These are phyloP conservation scores for Mercenaria mercenaria DNA, from an alignment of 1,140 invertebrate species.

Conservation along the genomic window DNA sequence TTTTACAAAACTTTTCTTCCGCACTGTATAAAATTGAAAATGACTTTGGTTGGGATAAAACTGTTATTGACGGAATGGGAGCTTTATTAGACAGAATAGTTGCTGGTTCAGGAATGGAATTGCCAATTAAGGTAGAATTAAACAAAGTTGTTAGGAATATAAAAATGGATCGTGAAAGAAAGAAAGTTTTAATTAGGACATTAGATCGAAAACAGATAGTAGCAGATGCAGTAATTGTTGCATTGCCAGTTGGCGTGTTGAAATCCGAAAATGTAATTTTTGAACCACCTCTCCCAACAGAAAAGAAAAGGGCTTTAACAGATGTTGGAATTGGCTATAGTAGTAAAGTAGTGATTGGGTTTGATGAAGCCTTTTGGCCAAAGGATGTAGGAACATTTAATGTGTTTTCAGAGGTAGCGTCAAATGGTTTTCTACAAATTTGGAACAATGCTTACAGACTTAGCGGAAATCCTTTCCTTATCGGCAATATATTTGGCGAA, in stretches of 20 bases:
- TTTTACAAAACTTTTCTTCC: constrained; percentile 69
- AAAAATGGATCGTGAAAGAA: constrained; percentile 69
- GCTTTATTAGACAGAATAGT: constrained; percentile 70
- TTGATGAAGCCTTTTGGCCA: constrained; percentile 78
- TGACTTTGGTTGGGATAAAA: constrained; percentile 74
- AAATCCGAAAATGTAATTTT: constrained; percentile 70
- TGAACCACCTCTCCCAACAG: constrained; percentile 74
- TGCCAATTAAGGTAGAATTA: constrained; percentile 72
- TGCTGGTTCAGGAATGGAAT: constrained; percentile 68
- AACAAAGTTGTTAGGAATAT: constrained; percentile 76
- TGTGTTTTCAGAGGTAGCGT: constrained; percentile 45
- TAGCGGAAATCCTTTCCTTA: constrained; percentile 64
- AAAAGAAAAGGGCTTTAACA: constrained; percentile 62
- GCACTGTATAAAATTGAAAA: constrained; percentile 67
- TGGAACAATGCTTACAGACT: constrained; percentile 76
- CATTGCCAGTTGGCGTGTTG: constrained; percentile 73
- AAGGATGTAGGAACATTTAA: constrained; percentile 70
- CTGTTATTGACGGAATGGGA: constrained; percentile 75
- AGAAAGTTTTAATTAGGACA: constrained; percentile 72
- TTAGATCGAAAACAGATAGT: constrained; percentile 68
- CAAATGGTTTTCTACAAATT: constrained; percentile 70
- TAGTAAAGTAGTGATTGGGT: constrained; percentile 75
- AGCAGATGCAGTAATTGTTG: constrained; percentile 77
- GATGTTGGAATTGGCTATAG: constrained; percentile 65
- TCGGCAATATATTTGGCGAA: constrained; percentile 68